phyloP scores from a whole-genome alignment of 2,888 invertebrate species.

The Aromia moschata region DNA sequence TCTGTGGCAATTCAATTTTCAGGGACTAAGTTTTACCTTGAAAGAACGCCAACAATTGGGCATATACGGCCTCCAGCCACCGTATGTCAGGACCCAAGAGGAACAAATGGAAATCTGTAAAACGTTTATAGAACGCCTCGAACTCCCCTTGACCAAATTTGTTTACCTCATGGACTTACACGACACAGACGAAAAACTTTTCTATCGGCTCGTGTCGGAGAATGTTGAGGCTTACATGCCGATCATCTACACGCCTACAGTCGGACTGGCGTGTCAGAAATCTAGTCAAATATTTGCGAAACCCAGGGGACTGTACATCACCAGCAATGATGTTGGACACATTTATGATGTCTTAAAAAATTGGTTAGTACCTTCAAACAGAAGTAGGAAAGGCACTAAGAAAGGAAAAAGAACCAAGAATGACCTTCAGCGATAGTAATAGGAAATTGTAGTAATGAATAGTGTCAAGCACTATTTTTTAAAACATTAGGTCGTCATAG shows the following conservation, averaged over 20 bases:
- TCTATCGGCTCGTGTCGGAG: constrained; percentile 89
- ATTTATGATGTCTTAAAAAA: constrained; percentile 90
- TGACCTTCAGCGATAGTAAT: too few relatives aligned
- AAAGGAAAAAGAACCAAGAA: too few relatives aligned
- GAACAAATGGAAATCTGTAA: constrained; percentile 92
- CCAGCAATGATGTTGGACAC: constrained; percentile 94
- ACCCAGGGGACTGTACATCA: constrained; percentile 94
- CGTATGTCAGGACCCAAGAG: constrained; percentile 92
- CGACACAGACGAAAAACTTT: constrained; percentile 97
- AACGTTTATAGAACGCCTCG: constrained; percentile 88
- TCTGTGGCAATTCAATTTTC: constrained; percentile 30
- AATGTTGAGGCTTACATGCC: constrained; percentile 95
- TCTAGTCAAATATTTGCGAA: constrained; percentile 94
- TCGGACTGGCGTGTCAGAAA: constrained; percentile 95
- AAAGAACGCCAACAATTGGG: constrained; percentile 95
- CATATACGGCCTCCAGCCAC: constrained; percentile 96
- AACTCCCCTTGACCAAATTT: constrained; percentile 94
- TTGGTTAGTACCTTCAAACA: constrained; percentile 72
- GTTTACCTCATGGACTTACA: constrained; percentile 92
- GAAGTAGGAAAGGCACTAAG: neutral
- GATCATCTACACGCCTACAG: constrained; percentile 98
- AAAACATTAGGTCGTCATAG: too few relatives aligned
- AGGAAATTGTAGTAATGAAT: too few relatives aligned
- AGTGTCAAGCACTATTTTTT: too few relatives aligned
- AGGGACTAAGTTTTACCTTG: constrained; percentile 96